Conservation (phyloP, 1,140 invertebrate species). For the Drosophila saltans region DNA sequence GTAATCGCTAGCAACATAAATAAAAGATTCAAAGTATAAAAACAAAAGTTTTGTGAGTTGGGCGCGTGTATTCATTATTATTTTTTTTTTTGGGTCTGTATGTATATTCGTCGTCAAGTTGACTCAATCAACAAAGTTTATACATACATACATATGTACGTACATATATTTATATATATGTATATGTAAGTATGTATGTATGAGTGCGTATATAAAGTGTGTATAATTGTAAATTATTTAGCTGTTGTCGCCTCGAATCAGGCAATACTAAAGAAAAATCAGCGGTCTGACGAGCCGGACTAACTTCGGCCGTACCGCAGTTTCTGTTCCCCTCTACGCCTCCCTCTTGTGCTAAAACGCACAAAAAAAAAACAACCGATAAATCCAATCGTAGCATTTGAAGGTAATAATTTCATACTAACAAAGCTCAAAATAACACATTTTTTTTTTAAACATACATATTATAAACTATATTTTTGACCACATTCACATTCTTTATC, state of each 20-base stretch:
- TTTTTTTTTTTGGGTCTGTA: slow-evolving; percentile 11
- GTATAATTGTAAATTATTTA: slow-evolving; percentile 53
- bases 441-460: no score
- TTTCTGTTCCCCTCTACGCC: background rate
- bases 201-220: slow-evolving; percentile 4
- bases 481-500: no score
- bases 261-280: background rate
- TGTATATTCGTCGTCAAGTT: slow-evolving; percentile 51
- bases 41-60: slow-evolving; percentile 60
- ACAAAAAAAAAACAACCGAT: background rate
- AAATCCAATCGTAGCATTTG: background rate
- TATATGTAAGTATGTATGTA: slow-evolving; percentile 14
- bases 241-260: slow-evolving; percentile 37
- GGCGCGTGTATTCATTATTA: slow-evolving; percentile 35
- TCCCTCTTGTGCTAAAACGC: no score
- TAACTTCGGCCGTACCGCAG: background rate
- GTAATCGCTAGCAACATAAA: slow-evolving; percentile 69
- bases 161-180: slow-evolving; percentile 25
- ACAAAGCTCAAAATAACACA: background rate
- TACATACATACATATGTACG: slow-evolving; percentile 24
- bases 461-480: no score
- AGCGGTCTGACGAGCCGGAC: background rate
- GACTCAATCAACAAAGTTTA: slow-evolving; percentile 57
- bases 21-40: slow-evolving; percentile 54
- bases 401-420: background rate